Conservation (phyloP, 53 echinoderm and acorn worm species). For the Henricia sp. region DNA sequence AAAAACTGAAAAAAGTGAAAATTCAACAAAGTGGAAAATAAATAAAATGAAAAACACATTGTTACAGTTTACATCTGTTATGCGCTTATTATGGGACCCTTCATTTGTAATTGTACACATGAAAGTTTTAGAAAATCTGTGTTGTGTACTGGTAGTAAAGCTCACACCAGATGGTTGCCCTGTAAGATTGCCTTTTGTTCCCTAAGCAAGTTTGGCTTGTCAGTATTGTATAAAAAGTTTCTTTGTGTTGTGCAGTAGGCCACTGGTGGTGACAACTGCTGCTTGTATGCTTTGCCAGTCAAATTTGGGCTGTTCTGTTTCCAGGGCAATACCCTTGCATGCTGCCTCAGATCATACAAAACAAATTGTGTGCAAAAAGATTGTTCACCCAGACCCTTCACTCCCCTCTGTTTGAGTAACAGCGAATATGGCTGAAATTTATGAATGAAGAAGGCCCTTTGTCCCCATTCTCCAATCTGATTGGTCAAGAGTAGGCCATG, state of each 20-base stretch:
- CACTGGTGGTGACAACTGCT: background rate
- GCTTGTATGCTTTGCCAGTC: background rate
- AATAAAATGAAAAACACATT: too few species aligned
- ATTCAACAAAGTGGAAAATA: too few species aligned
- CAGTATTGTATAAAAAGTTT: conserved; percentile 47
- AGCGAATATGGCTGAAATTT: background rate
- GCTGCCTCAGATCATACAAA: background rate
- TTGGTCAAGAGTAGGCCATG: conserved; percentile 19
- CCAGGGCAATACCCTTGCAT: conserved; percentile 2
- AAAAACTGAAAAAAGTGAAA: too few species aligned
- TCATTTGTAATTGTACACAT: too few species aligned
- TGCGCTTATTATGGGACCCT: too few species aligned
- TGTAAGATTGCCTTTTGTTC: conserved; percentile 6
- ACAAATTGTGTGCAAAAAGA: background rate
- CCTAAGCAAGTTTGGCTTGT: conserved; percentile 25
- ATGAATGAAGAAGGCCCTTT: conserved; percentile 41
- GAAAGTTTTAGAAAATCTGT: too few species aligned
- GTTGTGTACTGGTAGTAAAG: too few species aligned
- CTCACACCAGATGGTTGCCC: conserved; percentile 43
- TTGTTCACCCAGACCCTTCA: background rate
- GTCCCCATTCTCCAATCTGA: conserved; percentile 6
- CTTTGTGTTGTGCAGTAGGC: conserved; percentile 19
- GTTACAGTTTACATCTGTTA: too few species aligned
- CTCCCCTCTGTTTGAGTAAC: background rate
- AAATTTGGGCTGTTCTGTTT: conserved; percentile 13